These are phyloP conservation scores for Aleiodes sp. DNA, from an alignment of 1,140 invertebrate species.

Conservation along the genomic window DNA sequence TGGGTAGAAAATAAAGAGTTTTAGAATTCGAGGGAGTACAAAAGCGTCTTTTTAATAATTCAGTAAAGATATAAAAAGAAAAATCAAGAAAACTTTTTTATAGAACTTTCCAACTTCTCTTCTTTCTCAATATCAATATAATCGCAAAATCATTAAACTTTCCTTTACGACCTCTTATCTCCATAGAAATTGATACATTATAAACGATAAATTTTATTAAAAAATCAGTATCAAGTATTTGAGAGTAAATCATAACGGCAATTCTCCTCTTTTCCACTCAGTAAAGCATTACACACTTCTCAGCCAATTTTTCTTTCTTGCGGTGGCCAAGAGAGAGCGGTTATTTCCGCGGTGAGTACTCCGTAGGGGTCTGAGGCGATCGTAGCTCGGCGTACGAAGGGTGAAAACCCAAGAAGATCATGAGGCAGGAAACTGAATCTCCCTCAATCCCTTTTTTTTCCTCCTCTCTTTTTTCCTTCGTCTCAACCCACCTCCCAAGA, in stretches of 20 bases:
- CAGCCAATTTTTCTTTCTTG: conserved; percentile 26
- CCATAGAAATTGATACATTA: too few species aligned
- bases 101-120: too few species aligned
- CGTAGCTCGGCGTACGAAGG: neutral
- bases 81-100: too few species aligned
- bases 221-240: neutral
- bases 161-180: too few species aligned
- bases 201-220: too few species aligned
- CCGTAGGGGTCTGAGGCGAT: too few species aligned
- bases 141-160: too few species aligned
- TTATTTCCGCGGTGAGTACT: neutral
- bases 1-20: neutral
- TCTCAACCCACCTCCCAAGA: neutral
- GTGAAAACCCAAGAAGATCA: neutral
- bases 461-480: neutral
- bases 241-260: neutral
- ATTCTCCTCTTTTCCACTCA: neutral
- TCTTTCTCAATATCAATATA: too few species aligned
- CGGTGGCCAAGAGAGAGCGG: neutral
- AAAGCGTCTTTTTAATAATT: too few species aligned
- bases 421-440: conserved; percentile 18
- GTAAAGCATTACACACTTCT: conserved; percentile 2
- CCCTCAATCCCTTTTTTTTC: conserved; percentile 3
- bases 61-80: too few species aligned
- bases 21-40: neutral